Percentiles rank a stretch among this genome's conserved stretches.
Conservation (phyloP, 2,113 vertebrate genomes). For the Catharus fuscescens region DNA sequence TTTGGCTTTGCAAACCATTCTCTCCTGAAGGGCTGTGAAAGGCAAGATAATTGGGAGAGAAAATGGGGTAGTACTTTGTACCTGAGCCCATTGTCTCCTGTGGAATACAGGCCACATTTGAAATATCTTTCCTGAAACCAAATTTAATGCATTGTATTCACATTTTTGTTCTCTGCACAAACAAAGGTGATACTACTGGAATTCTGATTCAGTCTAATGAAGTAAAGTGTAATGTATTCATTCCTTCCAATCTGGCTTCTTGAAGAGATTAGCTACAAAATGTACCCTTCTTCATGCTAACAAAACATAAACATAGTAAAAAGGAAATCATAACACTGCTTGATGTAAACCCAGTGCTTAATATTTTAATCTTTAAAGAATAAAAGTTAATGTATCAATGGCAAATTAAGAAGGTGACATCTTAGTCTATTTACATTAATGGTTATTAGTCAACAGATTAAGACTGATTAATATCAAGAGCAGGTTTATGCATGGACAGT, state of each 20-base stretch:
- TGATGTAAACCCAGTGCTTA: not conserved
- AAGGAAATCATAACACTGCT: slow-evolving; percentile 3
- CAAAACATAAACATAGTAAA: slow-evolving; percentile 40
- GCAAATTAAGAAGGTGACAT: not conserved
- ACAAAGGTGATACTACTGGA: slow-evolving; percentile 9
- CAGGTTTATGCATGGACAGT: not conserved
- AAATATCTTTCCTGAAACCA: not conserved
- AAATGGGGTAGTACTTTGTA: not conserved
- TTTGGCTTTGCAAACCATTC: not conserved
- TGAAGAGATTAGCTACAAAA: slow-evolving; percentile 32
- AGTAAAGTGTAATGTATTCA: slow-evolving; percentile 18
- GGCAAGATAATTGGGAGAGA: not conserved
- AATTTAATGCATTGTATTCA: not conserved
- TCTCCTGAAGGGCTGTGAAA: not conserved
- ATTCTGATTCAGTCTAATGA: slow-evolving; percentile 39
- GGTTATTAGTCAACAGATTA: not conserved
- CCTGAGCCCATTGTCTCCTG: not conserved
- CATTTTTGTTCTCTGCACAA: slow-evolving; percentile 14
- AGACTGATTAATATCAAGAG: not conserved
- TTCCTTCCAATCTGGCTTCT: slow-evolving; percentile 8
- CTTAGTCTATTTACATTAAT: not conserved
- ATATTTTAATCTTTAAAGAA: slow-evolving; percentile 12
- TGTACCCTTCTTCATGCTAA: not conserved
- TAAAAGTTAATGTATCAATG: not conserved
- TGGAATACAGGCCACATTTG: not conserved